Conservation (phyloP, 2,888 invertebrate species). For the Chaitophorus viminalis region DNA sequence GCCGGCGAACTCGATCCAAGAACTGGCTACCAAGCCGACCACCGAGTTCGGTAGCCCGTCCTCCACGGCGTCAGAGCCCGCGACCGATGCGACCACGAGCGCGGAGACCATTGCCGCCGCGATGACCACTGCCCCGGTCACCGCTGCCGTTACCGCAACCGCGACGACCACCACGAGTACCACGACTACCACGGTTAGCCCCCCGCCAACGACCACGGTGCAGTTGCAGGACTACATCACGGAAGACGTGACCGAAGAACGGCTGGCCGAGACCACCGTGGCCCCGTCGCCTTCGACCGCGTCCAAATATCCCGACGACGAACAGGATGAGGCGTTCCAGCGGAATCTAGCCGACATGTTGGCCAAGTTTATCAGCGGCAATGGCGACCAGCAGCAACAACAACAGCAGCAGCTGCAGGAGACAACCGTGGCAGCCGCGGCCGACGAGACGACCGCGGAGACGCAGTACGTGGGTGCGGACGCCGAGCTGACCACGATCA, state of each 20-base stretch:
- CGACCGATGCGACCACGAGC: constrained; percentile 1
- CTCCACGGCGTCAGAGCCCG: constrained; percentile 34
- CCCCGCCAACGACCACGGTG: not conserved
- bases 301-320: constrained; percentile 43
- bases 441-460: constrained; percentile 67
- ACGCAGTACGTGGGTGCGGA: constrained; percentile 66
- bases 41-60: constrained; percentile 3
- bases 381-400: constrained; percentile 68
- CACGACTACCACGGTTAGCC: not conserved
- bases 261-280: constrained; percentile 7
- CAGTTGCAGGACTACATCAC: not conserved
- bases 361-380: constrained; percentile 52
- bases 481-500: constrained; percentile 64
- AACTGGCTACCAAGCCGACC: constrained; percentile 50
- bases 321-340: constrained; percentile 57
- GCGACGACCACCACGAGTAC: not conserved
- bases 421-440: constrained; percentile 40
- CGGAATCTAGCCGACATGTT: constrained; percentile 56
- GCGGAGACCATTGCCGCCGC: not conserved
- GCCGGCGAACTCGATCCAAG: constrained; percentile 64
- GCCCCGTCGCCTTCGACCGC: not conserved
- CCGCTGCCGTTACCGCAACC: constrained; percentile 3
- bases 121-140: not conserved
- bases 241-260: constrained; percentile 32
- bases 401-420: not conserved